Conservation (phyloP, 2,113 vertebrate genomes). For the Peromyscus californicus region DNA sequence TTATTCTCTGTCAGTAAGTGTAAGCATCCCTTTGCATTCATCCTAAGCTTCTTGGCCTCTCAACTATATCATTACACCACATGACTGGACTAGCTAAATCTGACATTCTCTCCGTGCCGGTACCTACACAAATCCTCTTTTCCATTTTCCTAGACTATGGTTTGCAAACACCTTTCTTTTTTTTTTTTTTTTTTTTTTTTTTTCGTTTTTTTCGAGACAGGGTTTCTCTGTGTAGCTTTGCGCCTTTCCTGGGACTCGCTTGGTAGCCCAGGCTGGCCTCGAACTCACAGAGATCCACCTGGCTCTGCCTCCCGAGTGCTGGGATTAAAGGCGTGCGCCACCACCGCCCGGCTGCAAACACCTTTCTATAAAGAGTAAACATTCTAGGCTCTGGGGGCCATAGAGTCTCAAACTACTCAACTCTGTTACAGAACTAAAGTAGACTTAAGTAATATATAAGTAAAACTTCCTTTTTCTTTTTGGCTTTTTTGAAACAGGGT, state of each 20-base stretch:
- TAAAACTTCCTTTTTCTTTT: neutral
- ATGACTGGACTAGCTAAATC: constrained; percentile 4
- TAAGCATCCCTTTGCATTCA: neutral
- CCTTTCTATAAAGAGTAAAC: constrained; percentile 12
- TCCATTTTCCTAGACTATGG: neutral
- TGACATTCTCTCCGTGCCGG: neutral
- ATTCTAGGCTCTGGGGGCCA: neutral
- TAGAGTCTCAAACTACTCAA: neutral
- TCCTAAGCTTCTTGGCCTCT: neutral
- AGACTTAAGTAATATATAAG: constrained; percentile 3
- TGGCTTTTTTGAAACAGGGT: neutral
- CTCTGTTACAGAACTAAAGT: constrained; percentile 34
- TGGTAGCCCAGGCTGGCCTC: no score
- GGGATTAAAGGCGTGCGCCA: no score
- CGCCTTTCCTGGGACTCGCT: no score
- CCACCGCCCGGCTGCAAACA: no score
- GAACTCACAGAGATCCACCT: no score
- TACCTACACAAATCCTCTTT: neutral
- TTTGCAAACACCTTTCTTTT: neutral
- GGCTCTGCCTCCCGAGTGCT: no score
- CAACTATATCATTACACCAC: neutral
- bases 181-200: no score
- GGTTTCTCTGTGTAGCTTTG: no score
- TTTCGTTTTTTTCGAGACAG: no score
- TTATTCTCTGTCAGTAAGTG: neutral